Conservation (phyloP, 2,797 vertebrate genomes). For the Diplodus puntazzo region DNA sequence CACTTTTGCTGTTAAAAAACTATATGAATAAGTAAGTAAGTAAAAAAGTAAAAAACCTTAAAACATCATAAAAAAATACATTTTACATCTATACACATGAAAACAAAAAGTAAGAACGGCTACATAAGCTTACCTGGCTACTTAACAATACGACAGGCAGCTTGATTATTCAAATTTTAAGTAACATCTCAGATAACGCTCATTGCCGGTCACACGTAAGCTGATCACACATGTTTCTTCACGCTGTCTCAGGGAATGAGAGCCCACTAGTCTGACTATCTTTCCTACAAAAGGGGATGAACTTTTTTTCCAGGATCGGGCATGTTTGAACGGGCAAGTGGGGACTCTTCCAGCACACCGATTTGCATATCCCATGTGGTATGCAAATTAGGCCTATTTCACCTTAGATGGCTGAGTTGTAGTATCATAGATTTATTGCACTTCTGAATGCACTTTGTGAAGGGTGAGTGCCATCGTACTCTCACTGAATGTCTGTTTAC, state of each 20-base stretch:
- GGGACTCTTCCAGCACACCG: constrained; percentile 27
- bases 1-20: no score
- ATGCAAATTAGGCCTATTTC: constrained; percentile 65
- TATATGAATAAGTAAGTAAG: no score
- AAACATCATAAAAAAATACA: no score
- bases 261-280: constrained; percentile 4
- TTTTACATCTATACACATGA: no score
- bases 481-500: constrained; percentile 52
- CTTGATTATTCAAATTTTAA: not conserved
- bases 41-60: no score
- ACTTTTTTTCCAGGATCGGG: constrained; percentile 26
- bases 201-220: not conserved
- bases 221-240: constrained; percentile 10
- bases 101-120: no score
- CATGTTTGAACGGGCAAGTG: constrained; percentile 53
- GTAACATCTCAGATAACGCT: not conserved
- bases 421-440: constrained; percentile 33
- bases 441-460: constrained; percentile 23
- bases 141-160: constrained; percentile 14
- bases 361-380: constrained; percentile 69
- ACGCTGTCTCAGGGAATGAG: constrained; percentile 1
- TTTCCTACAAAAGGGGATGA: constrained; percentile 29
- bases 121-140: constrained; percentile 30
- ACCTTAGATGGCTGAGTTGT: constrained; percentile 17
- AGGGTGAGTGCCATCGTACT: constrained; percentile 25